Percentiles rank a stretch among this genome's conserved stretches.
Evolutionary conservation across 2,888 invertebrate species (phyloP).

Genomic region (Caenorhabditis japonica): DNA sequence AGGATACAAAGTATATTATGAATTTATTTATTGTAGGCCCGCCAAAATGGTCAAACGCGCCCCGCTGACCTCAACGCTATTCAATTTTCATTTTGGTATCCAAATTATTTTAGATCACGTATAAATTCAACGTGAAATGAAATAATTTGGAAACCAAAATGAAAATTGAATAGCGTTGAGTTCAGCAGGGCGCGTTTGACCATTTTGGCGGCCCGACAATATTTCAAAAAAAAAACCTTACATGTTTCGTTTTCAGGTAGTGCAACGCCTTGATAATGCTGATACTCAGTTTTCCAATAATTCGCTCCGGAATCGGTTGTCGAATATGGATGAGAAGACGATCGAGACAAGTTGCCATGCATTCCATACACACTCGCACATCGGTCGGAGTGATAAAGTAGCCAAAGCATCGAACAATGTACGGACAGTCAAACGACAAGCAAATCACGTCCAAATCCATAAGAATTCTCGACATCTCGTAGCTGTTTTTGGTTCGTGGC

Average conservation of each 20-base stretch:
- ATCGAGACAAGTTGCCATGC: conserved; percentile 98
- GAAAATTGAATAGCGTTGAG: no score
- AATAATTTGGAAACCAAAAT: no score
- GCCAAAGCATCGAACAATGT: conserved; percentile 95
- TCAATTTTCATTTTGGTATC: no score
- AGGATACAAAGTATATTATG: no score
- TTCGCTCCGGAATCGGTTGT: conserved; percentile 92
- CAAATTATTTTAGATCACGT: no score
- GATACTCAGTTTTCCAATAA: conserved; percentile 95
- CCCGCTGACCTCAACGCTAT: no score
- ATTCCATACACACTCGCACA: conserved; percentile 99
- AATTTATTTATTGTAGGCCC: no score
- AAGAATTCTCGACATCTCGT: conserved; percentile 96
- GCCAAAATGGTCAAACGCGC: background rate
- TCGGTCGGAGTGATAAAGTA: conserved; percentile 97
- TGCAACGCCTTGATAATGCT: conserved; percentile 96
- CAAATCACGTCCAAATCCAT: conserved; percentile 98
- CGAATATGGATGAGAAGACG: conserved; percentile 86
- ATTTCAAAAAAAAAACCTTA: no score
- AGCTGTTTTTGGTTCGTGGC: conserved; percentile 94
- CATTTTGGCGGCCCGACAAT: no score
- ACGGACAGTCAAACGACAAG: conserved; percentile 95
- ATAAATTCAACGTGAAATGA: no score
- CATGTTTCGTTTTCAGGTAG: conserved; percentile 93
- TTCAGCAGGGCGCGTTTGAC: no score